phyloP scores from a whole-genome alignment of 2,888 invertebrate genomes.

The Microchrysa polita region DNA sequence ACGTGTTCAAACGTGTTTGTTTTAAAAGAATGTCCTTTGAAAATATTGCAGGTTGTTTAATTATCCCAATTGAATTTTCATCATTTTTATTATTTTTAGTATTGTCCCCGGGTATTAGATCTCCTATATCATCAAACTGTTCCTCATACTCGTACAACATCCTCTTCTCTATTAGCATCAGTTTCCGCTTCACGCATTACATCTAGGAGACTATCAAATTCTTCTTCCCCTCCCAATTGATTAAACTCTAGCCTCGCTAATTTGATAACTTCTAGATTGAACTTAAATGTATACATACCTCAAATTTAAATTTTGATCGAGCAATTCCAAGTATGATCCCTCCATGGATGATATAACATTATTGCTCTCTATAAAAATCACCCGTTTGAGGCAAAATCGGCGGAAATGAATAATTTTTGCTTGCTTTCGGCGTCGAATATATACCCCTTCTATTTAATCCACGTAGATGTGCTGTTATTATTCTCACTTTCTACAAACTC shows the following conservation, averaged over 20 bases:
- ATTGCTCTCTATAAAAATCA: not conserved
- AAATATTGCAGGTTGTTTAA: not conserved
- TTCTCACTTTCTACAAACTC: not conserved
- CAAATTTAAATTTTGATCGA: not conserved
- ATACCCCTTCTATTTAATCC: not conserved
- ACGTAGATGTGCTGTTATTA: not conserved
- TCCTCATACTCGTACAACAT: not conserved
- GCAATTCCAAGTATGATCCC: not conserved
- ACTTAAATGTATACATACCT: no score
- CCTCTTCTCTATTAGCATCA: not conserved
- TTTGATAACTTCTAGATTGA: not conserved
- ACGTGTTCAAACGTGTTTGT: not conserved
- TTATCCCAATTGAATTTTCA: not conserved
- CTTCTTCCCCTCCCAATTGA: not conserved
- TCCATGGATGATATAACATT: not conserved
- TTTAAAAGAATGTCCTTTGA: not conserved
- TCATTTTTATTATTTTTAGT: not conserved
- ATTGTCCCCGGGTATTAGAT: not conserved
- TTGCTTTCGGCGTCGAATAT: not conserved
- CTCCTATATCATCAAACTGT: no score
- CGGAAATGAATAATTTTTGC: not conserved
- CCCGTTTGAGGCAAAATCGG: not conserved
- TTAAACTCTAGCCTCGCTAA: not conserved
- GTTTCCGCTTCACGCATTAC: not conserved
- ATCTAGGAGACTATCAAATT: not conserved